A percentile compares a stretch with the other conserved stretches of the same genome.
These are phyloP conservation scores for Plagodis dolabraria DNA, from an alignment of 2,888 invertebrate species.

Conservation along the genomic window DNA sequence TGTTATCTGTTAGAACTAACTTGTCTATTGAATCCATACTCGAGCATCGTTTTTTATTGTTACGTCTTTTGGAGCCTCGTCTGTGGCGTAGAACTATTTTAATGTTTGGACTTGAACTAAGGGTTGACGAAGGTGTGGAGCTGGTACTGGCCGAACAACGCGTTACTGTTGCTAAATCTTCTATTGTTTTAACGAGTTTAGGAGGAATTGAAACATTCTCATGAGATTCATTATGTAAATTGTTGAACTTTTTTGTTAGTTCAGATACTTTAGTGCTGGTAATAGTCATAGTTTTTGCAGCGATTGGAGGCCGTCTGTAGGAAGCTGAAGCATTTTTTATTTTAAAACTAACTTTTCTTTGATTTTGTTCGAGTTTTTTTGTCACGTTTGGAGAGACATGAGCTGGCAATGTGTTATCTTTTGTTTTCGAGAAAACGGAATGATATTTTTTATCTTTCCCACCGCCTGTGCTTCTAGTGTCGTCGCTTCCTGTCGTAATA, in stretches of 20 bases:
- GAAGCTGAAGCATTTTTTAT: conserved; percentile 80
- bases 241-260: conserved; percentile 89
- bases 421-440: conserved; percentile 43
- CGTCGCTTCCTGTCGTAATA: conserved; percentile 70
- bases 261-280: conserved; percentile 87
- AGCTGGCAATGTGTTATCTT: conserved; percentile 46
- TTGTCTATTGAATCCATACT: conserved; percentile 80
- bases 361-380: conserved; percentile 67
- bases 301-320: conserved; percentile 71
- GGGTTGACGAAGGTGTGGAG: conserved; percentile 77
- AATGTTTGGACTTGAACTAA: conserved; percentile 77
- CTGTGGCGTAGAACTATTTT: conserved; percentile 78
- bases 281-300: conserved; percentile 76
- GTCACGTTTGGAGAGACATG: conserved; percentile 53
- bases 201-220: conserved; percentile 78
- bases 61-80: conserved; percentile 75
- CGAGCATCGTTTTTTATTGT: conserved; percentile 78
- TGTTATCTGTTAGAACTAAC: conserved; percentile 58
- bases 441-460: conserved; percentile 52
- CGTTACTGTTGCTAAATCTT: conserved; percentile 67
- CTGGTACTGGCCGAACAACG: conserved; percentile 67
- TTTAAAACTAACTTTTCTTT: conserved; percentile 86
- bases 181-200: conserved; percentile 82
- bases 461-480: conserved; percentile 79
- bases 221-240: conserved; percentile 80